Percentiles rank a stretch among this genome's conserved stretches.
phyloP scores from a whole-genome alignment of 1,140 invertebrate species.

The Neodiprion pinetum region DNA sequence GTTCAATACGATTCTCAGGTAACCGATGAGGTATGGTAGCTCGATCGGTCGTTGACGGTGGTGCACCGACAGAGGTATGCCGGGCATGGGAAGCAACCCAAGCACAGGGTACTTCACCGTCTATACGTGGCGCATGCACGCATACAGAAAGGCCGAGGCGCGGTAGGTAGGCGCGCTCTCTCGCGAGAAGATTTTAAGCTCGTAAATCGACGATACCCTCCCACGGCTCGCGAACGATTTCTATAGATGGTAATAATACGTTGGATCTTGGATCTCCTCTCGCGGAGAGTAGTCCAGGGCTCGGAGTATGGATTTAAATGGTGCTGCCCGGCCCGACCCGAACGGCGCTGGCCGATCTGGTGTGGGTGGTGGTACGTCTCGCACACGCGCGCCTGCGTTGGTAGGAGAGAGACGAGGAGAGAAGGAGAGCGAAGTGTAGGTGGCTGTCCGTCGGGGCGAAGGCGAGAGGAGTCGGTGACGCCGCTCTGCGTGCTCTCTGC shows the following conservation, averaged over 20 bases:
- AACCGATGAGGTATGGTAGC: too few relatives aligned
- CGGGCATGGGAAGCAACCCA: too few relatives aligned
- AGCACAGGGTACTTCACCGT: too few relatives aligned
- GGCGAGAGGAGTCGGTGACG: constrained; percentile 6
- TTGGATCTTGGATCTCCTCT: constrained; percentile 4
- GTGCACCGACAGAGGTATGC: too few relatives aligned
- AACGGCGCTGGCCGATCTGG: background rate
- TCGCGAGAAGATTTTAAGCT: constrained; percentile 8
- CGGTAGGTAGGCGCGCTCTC: background rate
- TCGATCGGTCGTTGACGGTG: too few relatives aligned
- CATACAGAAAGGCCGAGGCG: too few relatives aligned
- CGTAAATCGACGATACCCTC: constrained; percentile 36
- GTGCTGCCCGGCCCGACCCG: constrained; percentile 13
- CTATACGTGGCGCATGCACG: too few relatives aligned
- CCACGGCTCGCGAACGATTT: constrained; percentile 29
- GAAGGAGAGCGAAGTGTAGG: constrained; percentile 7
- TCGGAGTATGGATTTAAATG: constrained; percentile 30
- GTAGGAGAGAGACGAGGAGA: constrained; percentile 21
- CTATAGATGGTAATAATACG: constrained; percentile 42
- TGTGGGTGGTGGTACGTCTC: background rate
- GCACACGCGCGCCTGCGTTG: constrained; percentile 13
- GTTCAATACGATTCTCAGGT: too few relatives aligned
- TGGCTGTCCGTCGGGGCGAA: background rate
- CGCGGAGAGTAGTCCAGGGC: background rate
- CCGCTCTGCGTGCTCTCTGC: background rate